Evolutionary conservation across 2,888 invertebrate genomes (phyloP), one percentile per base, ranked within the genome.

Genomic region (Ptilodon capucinus): DNA sequence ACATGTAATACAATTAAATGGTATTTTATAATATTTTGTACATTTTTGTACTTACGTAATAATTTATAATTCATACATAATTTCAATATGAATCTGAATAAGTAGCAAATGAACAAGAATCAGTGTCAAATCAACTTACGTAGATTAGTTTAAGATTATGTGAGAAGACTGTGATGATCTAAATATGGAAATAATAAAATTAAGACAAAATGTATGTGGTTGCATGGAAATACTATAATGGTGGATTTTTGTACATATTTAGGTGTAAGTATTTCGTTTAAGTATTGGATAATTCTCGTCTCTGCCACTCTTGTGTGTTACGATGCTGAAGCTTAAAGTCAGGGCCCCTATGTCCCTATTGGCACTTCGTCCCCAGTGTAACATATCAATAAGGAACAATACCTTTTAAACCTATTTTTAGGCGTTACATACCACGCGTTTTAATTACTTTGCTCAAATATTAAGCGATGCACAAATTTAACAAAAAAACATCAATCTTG

Each of bases 111-210:
- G 4, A 19, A 36, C 9, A 40, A 40, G 30, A 30, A 30, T n/a
- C 16, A 18, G 18, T 41, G 17, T 28, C 18, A 41, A 18, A 28
- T 13, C 16, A 14, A 25, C 16, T 1, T 65, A 60, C n/a, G 63
- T 47, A 52, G 58, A 60, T 53, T 73, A 72, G 69, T 60, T 70
- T 81, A 79, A 70, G 60, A 81, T 76, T 80, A 78, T 83, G 86
- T 86, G 84, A 85, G 87, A 90, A 90, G 89, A 90, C 90, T 91
- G 90, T 90, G 90, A 89, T 90, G 90, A 83, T 75, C 84, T 76
- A 78, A 77, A 76, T 74, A 76, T 81, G 82, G 72, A 71, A 71
- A 74, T 72, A 77, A 73, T 79, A 75, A 74, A 76, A 61, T 58
- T 79, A 78, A 78, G 76, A 68, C 71, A 77, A 67, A n/a, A 68